These are phyloP conservation scores for Novumbra hubbsi DNA, from an alignment of 2,797 vertebrate genomes.

Conservation along the genomic window DNA sequence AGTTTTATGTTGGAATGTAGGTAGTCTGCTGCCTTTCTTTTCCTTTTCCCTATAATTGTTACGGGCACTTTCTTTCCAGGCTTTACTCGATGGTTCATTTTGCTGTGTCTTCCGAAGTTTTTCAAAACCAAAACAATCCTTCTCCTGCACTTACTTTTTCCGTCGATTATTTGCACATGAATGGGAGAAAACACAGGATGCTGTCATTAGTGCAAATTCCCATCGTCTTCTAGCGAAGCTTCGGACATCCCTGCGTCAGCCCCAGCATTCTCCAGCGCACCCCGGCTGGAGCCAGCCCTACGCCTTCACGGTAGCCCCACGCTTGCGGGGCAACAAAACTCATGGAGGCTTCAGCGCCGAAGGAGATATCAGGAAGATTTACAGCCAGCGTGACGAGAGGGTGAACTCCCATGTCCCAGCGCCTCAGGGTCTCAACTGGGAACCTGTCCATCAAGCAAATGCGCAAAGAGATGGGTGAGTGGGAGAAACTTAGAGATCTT, in stretches of 20 bases:
- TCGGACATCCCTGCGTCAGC: constrained; percentile 83
- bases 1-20: constrained; percentile 78
- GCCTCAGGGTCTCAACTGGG: constrained; percentile 50
- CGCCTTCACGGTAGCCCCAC: constrained; percentile 16
- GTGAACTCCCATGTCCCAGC: constrained; percentile 30
- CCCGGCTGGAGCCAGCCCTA: constrained; percentile 24
- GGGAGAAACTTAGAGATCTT: background rate
- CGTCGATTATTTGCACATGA: background rate
- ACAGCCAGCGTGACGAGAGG: constrained; percentile 35
- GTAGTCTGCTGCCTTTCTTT: constrained; percentile 4
- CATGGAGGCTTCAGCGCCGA: constrained; percentile 48
- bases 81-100: background rate
- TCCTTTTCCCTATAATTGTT: background rate
- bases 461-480: constrained; percentile 45
- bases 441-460: constrained; percentile 40
- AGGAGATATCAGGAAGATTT: constrained; percentile 54
- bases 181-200: background rate
- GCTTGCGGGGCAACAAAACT: constrained; percentile 35
- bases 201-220: background rate
- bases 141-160: background rate
- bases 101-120: background rate
- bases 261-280: constrained; percentile 45
- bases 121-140: background rate
- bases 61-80: background rate
- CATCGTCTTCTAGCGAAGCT: constrained; percentile 70